phyloP scores from a whole-genome alignment of 2,113 vertebrate species.

The Silurus asotus region DNA sequence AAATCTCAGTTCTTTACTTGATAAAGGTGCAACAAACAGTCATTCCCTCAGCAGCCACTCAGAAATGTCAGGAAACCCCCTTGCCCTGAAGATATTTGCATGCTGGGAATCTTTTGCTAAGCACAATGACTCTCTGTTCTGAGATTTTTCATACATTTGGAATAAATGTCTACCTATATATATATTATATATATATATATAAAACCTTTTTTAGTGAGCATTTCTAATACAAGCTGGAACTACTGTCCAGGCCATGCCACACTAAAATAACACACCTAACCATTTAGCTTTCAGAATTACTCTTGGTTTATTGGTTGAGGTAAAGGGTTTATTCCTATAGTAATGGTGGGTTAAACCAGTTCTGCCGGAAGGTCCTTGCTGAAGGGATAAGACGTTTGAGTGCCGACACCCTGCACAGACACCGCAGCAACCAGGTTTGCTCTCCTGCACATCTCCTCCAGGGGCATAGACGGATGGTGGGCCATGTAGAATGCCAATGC shows the following conservation, averaged over 20 bases:
- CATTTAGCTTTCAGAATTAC: background rate
- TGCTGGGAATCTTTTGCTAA: too few relatives aligned
- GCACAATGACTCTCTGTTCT: too few relatives aligned
- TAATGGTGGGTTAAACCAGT: conserved; percentile 71
- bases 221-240: background rate
- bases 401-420: conserved; percentile 83
- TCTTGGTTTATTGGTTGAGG: background rate
- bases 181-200: too few relatives aligned
- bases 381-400: conserved; percentile 86
- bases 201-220: too few relatives aligned
- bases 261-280: background rate
- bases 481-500: conserved; percentile 92
- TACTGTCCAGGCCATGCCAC: background rate
- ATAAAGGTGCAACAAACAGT: background rate
- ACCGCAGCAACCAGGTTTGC: conserved; percentile 82
- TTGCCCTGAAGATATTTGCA: too few relatives aligned
- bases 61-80: too few relatives aligned
- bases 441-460: conserved; percentile 89
- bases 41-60: background rate
- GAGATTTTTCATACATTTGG: too few relatives aligned
- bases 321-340: background rate
- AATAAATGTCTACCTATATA: too few relatives aligned
- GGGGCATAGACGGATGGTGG: conserved; percentile 77
- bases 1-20: background rate
- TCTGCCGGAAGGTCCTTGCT: conserved; percentile 79